phyloP scores from a whole-genome alignment of 1,140 invertebrate genomes.

The Atta colombica region DNA sequence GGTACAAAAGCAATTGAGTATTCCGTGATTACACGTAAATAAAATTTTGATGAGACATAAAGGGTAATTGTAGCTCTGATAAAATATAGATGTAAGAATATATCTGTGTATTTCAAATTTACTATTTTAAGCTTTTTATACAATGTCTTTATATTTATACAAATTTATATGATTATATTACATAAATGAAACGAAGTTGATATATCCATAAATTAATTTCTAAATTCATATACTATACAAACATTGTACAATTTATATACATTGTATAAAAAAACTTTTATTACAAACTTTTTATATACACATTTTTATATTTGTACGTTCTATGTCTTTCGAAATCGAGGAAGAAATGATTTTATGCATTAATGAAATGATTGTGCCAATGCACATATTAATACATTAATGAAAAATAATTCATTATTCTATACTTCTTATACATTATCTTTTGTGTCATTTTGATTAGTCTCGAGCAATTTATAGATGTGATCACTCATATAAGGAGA shows the following conservation, averaged over 20 bases:
- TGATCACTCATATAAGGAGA: too few species aligned
- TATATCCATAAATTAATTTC: background rate
- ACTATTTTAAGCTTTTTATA: slow-evolving; percentile 24
- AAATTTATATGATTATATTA: slow-evolving; percentile 30
- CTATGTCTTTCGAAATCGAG: slow-evolving; percentile 53
- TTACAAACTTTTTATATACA: slow-evolving; percentile 3
- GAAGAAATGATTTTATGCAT: slow-evolving; percentile 26
- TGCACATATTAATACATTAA: background rate
- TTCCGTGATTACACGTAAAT: slow-evolving; percentile 65
- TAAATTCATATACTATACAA: slow-evolving; percentile 24
- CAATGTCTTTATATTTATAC: slow-evolving; percentile 28
- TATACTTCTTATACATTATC: background rate
- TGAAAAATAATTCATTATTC: slow-evolving; percentile 22
- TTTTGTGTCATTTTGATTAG: background rate
- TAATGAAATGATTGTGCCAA: slow-evolving; percentile 41
- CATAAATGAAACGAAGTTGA: background rate
- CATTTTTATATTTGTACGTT: slow-evolving; percentile 55
- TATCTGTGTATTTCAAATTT: slow-evolving; percentile 31
- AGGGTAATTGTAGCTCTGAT: background rate
- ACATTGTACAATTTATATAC: slow-evolving; percentile 53
- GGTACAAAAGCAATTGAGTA: slow-evolving; percentile 88
- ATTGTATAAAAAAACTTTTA: slow-evolving; percentile 61
- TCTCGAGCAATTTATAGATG: too few species aligned
- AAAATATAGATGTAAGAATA: slow-evolving; percentile 53
- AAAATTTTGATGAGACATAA: background rate